phyloP scores from a whole-genome alignment of 2,113 vertebrate genomes.

The Quiscalus mexicanus region DNA sequence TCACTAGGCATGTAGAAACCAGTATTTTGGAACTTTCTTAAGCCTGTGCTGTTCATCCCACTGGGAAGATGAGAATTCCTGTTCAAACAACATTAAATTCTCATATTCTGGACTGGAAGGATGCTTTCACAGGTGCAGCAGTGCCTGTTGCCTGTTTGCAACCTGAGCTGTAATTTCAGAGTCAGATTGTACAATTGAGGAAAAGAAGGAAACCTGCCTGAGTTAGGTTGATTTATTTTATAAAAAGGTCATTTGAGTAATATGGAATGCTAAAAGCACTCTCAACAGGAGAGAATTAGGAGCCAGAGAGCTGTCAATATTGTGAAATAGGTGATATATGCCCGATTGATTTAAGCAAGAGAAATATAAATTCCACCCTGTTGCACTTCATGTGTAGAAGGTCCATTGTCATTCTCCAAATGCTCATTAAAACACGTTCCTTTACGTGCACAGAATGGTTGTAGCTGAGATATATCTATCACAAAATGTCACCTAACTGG shows the following conservation, averaged over 20 bases:
- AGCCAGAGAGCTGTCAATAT: background rate
- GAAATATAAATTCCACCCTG: background rate
- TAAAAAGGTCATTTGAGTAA: background rate
- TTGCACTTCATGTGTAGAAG: background rate
- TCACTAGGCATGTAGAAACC: slow-evolving; percentile 8
- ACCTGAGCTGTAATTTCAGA: slow-evolving; percentile 42
- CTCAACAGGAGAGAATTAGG: background rate
- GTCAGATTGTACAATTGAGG: background rate
- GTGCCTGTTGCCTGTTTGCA: background rate
- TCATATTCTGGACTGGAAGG: slow-evolving; percentile 18
- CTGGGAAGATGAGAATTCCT: slow-evolving; percentile 13
- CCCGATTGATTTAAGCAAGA: background rate
- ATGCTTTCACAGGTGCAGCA: slow-evolving; percentile 40
- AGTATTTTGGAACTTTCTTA: background rate
- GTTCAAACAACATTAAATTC: slow-evolving; percentile 10
- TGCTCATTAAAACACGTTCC: background rate
- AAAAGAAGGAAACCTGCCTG: background rate
- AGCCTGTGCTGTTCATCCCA: background rate
- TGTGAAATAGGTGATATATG: background rate
- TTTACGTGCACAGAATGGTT: background rate
- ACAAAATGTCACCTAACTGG: rapidly evolving
- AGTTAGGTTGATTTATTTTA: slow-evolving; percentile 20
- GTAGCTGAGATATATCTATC: background rate
- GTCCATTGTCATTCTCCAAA: background rate
- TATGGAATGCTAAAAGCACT: slow-evolving; percentile 26